Conservation (phyloP, 1,140 invertebrate species). For the Hyposmocoma kahamanoa region DNA sequence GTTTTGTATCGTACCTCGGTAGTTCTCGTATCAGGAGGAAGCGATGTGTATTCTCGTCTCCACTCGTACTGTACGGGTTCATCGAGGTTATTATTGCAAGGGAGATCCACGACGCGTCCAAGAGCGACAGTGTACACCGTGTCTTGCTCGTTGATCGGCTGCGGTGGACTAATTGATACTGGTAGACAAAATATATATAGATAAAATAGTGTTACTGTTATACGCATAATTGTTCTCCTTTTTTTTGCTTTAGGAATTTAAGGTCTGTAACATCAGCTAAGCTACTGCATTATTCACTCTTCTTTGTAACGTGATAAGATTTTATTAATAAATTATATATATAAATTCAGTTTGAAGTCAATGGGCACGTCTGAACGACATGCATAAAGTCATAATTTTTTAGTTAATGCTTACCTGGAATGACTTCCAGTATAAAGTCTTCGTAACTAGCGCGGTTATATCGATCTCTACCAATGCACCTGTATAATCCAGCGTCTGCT, state of each 20-base stretch:
- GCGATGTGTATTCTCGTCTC: conserved; percentile 62
- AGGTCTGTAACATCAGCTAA: too few relatives aligned
- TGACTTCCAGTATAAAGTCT: conserved; percentile 75
- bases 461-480: conserved; percentile 69
- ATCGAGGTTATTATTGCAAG: conserved; percentile 48
- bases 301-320: too few relatives aligned
- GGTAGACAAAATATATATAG: background rate
- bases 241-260: too few relatives aligned
- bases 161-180: conserved; percentile 13
- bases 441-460: conserved; percentile 41
- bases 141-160: conserved; percentile 25
- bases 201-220: too few relatives aligned
- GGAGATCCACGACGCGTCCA: conserved; percentile 40
- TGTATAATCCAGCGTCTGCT: conserved; percentile 75
- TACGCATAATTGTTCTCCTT: too few relatives aligned
- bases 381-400: too few relatives aligned
- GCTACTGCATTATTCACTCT: too few relatives aligned
- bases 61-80: conserved; percentile 46
- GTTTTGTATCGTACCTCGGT: conserved; percentile 27
- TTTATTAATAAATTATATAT: too few relatives aligned
- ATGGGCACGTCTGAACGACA: too few relatives aligned
- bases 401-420: conserved; percentile 40
- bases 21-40: conserved; percentile 39
- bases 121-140: conserved; percentile 33
- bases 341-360: too few relatives aligned